Evolutionary conservation across 2,888 invertebrate species (phyloP), one percentile per base, ranked within the genome.

Genomic region (Idaea straminata): DNA sequence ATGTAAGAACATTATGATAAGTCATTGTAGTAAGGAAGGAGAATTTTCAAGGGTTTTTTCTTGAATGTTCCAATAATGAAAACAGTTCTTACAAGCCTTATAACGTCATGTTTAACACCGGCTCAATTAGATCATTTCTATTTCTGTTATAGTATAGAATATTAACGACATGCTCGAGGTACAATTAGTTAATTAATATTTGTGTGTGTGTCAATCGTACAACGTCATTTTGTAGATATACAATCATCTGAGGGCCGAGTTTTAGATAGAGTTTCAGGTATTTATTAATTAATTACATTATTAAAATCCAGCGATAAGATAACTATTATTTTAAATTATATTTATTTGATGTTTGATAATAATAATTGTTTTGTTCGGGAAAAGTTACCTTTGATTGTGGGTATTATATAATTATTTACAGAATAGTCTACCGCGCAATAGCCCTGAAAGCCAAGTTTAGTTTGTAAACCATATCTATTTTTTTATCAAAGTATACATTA

Each of bases 1-100:
- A 57, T 62, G 58, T 47, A 47, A 47, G 47, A 47, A 47, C 47
- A 6, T 47, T 47, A 47, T 47, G 47, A 47, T 47, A 47, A 47
- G 13, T 47, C 13, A 13, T 47, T 5, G 47, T 10, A 5, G 7
- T 13, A 2, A 47, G 47, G 47, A 47, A 47, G 47, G 47, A 6
- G 13, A 47, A 47, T 7, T 47, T 47, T 3, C 47, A 13, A 47
- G 47, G 10, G 7, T 13, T 47, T 47, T 13, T 36, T 4, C 13
- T 10, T 4, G 4, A 4, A 47, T 47, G 47, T 47, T 47, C 47
- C 47, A 47, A 7, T 47, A 47, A 13, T 47, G 3, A 10, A 47
- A 47, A 47, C 13, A 47, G 47, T 13, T 47, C 13, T 47, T 47
- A 4, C 13, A 47, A 6, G 13, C 13, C 0, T 47, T 6, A 47